A percentile compares a stretch with the other conserved stretches of the same genome.
Evolutionary conservation across 2,113 vertebrate species (phyloP).

Genomic region (Pseudopipra pipra): DNA sequence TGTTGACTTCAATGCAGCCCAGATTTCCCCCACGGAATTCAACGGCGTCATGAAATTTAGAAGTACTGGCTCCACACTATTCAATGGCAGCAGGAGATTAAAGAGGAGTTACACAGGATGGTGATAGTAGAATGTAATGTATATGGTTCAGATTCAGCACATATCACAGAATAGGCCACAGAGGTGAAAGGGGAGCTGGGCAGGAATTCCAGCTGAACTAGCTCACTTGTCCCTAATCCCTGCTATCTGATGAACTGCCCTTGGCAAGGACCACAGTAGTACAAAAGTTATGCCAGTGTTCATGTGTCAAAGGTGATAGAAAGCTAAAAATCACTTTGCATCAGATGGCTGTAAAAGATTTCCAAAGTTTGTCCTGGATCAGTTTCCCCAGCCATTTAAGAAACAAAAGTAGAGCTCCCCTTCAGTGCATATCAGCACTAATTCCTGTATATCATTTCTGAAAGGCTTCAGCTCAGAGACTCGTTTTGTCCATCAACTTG

Average conservation of each 20-base stretch:
- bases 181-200: slow-evolving; percentile 37
- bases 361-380: slow-evolving; percentile 24
- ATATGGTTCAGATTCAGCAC: slow-evolving; percentile 28
- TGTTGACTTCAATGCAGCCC: slow-evolving; percentile 14
- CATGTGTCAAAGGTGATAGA: slow-evolving; percentile 32
- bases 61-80: slow-evolving; percentile 40
- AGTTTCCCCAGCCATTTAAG: slow-evolving; percentile 1
- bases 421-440: slow-evolving; percentile 35
- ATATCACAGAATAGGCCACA: slow-evolving; percentile 1
- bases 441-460: slow-evolving; percentile 31
- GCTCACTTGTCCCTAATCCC: slow-evolving; percentile 8
- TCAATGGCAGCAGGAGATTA: slow-evolving; percentile 55
- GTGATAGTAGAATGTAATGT: slow-evolving; percentile 30
- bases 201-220: slow-evolving; percentile 46
- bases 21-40: slow-evolving; percentile 43
- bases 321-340: slow-evolving; percentile 44
- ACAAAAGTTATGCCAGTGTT: slow-evolving; percentile 24
- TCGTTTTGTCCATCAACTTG: slow-evolving; percentile 7
- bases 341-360: slow-evolving; percentile 34
- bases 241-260: slow-evolving; percentile 26
- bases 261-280: not conserved
- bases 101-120: slow-evolving; percentile 35
- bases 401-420: slow-evolving; percentile 21
- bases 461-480: slow-evolving; percentile 23
- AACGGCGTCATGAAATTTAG: slow-evolving; percentile 12